Evolutionary conservation across 2,113 vertebrate genomes (phyloP).

Genomic region (Sigmodon hispidus): DNA sequence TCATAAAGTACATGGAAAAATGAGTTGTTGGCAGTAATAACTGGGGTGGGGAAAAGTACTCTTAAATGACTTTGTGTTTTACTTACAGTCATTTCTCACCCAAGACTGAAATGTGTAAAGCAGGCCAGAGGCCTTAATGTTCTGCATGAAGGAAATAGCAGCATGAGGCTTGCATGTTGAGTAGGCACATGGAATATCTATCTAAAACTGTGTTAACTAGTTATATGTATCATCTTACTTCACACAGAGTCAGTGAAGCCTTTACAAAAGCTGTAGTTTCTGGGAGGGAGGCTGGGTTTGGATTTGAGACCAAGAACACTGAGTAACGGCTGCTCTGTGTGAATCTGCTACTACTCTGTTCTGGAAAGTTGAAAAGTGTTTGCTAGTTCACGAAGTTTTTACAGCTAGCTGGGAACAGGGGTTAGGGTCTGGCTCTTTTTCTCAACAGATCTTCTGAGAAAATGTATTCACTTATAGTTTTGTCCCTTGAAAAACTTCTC

Average conservation of each 20-base stretch:
- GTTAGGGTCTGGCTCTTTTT: conserved; percentile 40
- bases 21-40: conserved; percentile 46
- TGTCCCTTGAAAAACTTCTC: background rate
- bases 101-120: conserved; percentile 49
- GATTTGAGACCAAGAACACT: conserved; percentile 55
- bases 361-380: conserved; percentile 68
- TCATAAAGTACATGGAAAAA: conserved; percentile 30
- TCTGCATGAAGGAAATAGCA: conserved; percentile 51
- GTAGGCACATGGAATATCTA: conserved; percentile 51
- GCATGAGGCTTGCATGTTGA: background rate
- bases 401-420: conserved; percentile 61
- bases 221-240: conserved; percentile 31
- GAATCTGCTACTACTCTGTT: conserved; percentile 67
- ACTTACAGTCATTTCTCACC: conserved; percentile 31
- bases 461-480: conserved; percentile 21
- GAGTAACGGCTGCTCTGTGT: conserved; percentile 33
- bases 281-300: conserved; percentile 41
- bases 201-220: background rate
- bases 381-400: conserved; percentile 61
- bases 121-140: conserved; percentile 4
- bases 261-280: conserved; percentile 32
- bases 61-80: conserved; percentile 55
- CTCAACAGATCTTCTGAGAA: conserved; percentile 15
- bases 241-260: background rate
- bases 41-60: conserved; percentile 9